phyloP scores from a whole-genome alignment of 2,797 vertebrate species.

The Remorina albescens region DNA sequence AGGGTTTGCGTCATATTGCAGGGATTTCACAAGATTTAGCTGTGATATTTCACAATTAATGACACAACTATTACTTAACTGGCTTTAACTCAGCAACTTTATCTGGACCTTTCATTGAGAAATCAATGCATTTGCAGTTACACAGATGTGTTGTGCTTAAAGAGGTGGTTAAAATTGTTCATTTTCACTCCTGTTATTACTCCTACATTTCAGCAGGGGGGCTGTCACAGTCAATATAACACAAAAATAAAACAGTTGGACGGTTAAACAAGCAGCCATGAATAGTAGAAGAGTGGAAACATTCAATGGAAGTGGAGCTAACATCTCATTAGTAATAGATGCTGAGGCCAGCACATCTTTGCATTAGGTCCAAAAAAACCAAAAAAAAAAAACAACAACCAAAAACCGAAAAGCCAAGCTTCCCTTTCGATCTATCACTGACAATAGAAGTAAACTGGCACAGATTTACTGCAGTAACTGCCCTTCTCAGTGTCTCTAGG shows the following conservation, averaged over 20 bases:
- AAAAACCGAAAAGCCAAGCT: no score
- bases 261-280: neutral
- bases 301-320: neutral
- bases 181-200: neutral
- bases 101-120: neutral
- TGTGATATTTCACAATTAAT: neutral
- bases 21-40: neutral
- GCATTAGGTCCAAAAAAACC: neutral
- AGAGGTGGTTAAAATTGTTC: neutral
- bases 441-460: neutral
- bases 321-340: neutral
- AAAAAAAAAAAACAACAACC: no score
- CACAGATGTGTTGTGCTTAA: neutral
- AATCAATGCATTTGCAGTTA: neutral
- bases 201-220: neutral
- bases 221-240: neutral
- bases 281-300: neutral
- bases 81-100: neutral
- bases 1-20: no score
- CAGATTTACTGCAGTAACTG: neutral
- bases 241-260: neutral
- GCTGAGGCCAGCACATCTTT: neutral
- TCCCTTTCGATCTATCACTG: neutral
- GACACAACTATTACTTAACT: no score
- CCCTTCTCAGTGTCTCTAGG: neutral